Conservation (phyloP, 1,140 invertebrate genomes). For the Macrocentrus cingulum region DNA sequence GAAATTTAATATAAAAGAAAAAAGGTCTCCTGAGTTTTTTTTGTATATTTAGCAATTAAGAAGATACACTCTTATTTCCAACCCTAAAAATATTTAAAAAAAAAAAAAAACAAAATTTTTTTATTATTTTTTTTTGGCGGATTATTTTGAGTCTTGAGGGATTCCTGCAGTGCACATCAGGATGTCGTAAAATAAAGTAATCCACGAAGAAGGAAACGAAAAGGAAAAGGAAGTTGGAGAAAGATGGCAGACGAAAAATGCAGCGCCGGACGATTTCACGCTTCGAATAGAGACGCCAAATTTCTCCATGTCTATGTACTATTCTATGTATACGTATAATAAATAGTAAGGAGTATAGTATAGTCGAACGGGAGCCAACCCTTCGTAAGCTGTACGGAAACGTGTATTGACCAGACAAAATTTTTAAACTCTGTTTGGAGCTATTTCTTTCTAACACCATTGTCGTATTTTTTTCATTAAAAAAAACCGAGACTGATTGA, state of each 20-base stretch:
- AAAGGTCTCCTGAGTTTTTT: too few species aligned
- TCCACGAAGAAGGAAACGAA: neutral
- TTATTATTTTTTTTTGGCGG: too few species aligned
- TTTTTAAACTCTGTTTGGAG: slow-evolving; percentile 38
- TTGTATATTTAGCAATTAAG: too few species aligned
- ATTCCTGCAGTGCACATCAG: too few species aligned
- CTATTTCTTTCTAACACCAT: slow-evolving; percentile 43
- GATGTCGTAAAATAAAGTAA: slow-evolving; percentile 14
- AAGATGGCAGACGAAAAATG: slow-evolving; percentile 33
- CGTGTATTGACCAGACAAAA: slow-evolving; percentile 34
- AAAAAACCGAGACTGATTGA: too few species aligned
- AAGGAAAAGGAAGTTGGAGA: neutral
- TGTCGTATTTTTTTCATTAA: too few species aligned
- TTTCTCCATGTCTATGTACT: slow-evolving; percentile 21
- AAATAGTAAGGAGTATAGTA: too few species aligned
- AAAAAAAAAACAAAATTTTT: too few species aligned
- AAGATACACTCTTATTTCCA: too few species aligned
- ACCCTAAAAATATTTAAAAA: too few species aligned
- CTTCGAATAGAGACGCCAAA: slow-evolving; percentile 36
- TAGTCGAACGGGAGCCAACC: neutral
- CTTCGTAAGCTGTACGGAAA: slow-evolving; percentile 23
- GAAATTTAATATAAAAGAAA: too few species aligned
- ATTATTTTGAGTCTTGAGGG: too few species aligned
- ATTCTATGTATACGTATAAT: slow-evolving; percentile 13
- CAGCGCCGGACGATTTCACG: slow-evolving; percentile 43